Evolutionary conservation across 2,888 invertebrate genomes (phyloP).

Genomic region (Andricus quercusramuli): DNA sequence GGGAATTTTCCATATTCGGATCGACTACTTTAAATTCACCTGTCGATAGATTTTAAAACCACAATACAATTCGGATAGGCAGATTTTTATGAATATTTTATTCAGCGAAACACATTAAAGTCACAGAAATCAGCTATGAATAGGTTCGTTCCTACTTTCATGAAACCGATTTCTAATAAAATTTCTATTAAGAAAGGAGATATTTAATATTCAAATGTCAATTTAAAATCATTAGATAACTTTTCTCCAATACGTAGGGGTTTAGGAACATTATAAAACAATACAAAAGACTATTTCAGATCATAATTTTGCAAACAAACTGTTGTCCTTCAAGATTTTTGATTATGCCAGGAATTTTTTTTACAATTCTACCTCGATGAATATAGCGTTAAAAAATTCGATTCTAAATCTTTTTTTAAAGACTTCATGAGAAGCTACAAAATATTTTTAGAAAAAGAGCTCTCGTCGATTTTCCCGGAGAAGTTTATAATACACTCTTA

Average conservation of each 20-base stretch:
- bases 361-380: too few species aligned
- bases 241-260: neutral
- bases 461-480: constrained; percentile 32
- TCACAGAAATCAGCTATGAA: neutral
- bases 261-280: neutral
- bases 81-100: neutral
- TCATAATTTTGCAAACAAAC: neutral
- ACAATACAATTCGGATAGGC: neutral
- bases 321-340: neutral
- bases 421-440: neutral
- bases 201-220: neutral
- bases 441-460: neutral
- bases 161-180: neutral
- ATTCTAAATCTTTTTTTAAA: neutral
- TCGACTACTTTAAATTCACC: neutral
- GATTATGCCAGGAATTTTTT: too few species aligned
- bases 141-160: neutral
- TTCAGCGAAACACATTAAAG: neutral
- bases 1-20: neutral
- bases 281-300: neutral
- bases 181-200: neutral
- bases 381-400: neutral
- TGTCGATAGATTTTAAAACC: neutral
- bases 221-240: neutral
- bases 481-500: constrained; percentile 39